Evolutionary conservation across 2,113 vertebrate species (phyloP), one percentile per base, ranked within the genome.

Genomic region (Elephantulus edwardii): DNA sequence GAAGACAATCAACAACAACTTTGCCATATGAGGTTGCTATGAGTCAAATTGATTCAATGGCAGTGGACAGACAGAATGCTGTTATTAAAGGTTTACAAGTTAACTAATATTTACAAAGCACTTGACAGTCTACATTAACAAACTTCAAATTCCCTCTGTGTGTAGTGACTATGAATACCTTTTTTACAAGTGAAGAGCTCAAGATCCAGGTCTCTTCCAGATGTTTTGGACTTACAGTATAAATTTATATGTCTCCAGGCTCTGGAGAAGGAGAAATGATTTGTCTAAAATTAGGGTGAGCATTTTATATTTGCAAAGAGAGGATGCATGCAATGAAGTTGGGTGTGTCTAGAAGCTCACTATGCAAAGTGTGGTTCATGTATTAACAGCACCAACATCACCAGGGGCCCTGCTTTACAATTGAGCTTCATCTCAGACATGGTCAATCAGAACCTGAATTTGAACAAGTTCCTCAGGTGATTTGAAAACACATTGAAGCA

Each of bases 261-360:
- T 70, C 48, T 52, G 54, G 80, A 74, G 46, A 89, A 93, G 87
- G 13, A 66, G 62, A 54, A 76, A 35, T 60, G 76, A 71, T 33
- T 46, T 8, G 52, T 28, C 88, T 54, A 33, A 70, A 62, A 48
- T 82, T 28, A 33, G 13, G 28, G 35, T 26, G 62, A 46, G 56
- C 1, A 2, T 46, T 46, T 62, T 40, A 58, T 71, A 24, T 60
- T 54, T 50, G 54, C 26, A 60, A 76, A 83, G 30, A 24, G 19
- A 71, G 30, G 48, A 50, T 50, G 22, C 10, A 35, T n/a, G 12
- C 16, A 26, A n/a, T 17, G 40, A 82, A 19, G 10, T 30, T 14
- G 66, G 8, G 17, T 78, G n/a, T 40, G 26, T 26, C 46, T 87
- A 71, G 50, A 72, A 46, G 20, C 17, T 64, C 13, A 28, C 6